Percentiles rank a stretch among this genome's conserved stretches.
phyloP scores from a whole-genome alignment of 2,888 invertebrate genomes.

The Teleogryllus oceanicus region DNA sequence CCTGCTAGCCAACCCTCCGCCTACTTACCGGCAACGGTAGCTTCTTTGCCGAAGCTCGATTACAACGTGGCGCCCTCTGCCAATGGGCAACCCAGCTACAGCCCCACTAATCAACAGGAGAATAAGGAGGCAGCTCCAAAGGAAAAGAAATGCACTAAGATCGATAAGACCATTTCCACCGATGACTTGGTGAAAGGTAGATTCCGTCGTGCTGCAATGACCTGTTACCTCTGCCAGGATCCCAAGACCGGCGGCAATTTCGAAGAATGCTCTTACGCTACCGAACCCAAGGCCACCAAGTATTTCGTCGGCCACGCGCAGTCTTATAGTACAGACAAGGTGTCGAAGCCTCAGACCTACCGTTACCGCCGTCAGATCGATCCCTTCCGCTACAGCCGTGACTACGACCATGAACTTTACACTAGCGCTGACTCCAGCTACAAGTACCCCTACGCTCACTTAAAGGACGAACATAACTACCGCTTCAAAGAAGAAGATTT shows the following conservation, averaged over 20 bases:
- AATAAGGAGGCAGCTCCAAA: conserved; percentile 32
- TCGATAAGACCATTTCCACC: conserved; percentile 41
- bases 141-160: conserved; percentile 41
- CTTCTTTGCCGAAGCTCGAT: conserved; percentile 28
- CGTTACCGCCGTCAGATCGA: conserved; percentile 26
- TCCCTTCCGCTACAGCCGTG: not conserved
- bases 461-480: conserved; percentile 38
- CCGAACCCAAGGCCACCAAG: conserved; percentile 65
- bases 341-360: conserved; percentile 29
- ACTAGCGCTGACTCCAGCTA: conserved; percentile 20
- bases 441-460: conserved; percentile 23
- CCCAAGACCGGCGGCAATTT: conserved; percentile 70
- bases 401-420: not conserved
- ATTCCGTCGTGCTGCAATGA: conserved; percentile 47
- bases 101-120: not conserved
- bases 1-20: not conserved
- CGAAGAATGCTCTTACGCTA: conserved; percentile 75
- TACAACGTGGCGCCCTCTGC: conserved; percentile 12
- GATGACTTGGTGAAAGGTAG: conserved; percentile 41
- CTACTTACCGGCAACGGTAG: not conserved
- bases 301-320: conserved; percentile 34
- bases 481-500: conserved; percentile 47
- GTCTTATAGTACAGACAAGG: conserved; percentile 28
- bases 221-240: conserved; percentile 54
- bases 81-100: not conserved